Evolutionary conservation across 2,797 vertebrate genomes (phyloP), one percentile per base, ranked within the genome.

Genomic region (Ficedula albicollis): DNA sequence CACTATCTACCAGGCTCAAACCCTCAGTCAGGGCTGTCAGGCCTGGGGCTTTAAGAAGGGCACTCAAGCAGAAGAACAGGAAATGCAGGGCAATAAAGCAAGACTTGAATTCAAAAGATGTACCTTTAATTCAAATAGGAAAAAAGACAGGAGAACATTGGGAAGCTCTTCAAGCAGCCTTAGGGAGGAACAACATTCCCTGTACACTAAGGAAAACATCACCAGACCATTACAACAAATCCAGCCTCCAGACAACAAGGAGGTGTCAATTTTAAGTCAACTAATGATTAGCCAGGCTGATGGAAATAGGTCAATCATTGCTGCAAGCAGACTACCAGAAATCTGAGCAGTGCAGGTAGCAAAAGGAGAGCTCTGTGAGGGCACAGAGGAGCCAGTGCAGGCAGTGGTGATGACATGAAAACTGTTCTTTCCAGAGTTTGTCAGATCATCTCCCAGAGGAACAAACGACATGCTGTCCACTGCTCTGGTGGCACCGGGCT

Each of bases 291-390:
- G 95, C 93, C 85, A 95, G 83, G 52, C 83, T 84, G 90, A 95
- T 90, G 85, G 92, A 94, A 97, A 92, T 69, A 76, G 94, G 96
- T 96, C 96, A 97, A 93, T 91, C 97, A 97, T 75, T 92, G 94
- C 96, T 97, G 84, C 73, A 46, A 96, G 87, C 94, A 89, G 96
- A 93, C 89, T 36, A 89, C 46, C 89, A 96, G 96, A 84, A 97
- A 89, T 84, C 88, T 59, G 81, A 97, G 95, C 91, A 59, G 95
- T 9, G 62, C 94, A 89, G 83, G 88, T 34, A 78, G 87, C 2
- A 5, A 73, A 79, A 82, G 89, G 34, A 64, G 86, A 82, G 55
- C 70, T 76, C 77, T 54, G 72, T 20, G 64, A 91, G 94, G 92
- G 70, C 6, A 8, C 56, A 29, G 64, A 68, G 82, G 48, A 92